phyloP scores from a whole-genome alignment of 2,113 vertebrate species.

The Oriolus oriolus region DNA sequence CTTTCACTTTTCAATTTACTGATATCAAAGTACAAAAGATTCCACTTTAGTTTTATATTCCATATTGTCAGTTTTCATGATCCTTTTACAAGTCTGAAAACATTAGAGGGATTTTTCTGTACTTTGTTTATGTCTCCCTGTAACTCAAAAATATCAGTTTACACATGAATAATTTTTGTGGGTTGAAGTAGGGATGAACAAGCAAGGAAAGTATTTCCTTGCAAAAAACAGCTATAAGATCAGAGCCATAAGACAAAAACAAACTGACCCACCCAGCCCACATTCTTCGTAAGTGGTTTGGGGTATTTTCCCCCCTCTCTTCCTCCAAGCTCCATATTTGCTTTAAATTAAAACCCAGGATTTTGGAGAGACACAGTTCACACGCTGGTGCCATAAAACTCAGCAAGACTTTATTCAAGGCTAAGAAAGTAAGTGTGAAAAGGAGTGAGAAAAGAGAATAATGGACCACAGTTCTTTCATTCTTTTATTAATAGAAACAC shows the following conservation, averaged over 20 bases:
- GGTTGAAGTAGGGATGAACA: background rate
- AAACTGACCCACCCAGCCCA: background rate
- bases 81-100: background rate
- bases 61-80: background rate
- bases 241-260: background rate
- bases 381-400: background rate
- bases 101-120: background rate
- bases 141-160: background rate
- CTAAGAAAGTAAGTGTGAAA: background rate
- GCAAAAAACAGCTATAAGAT: background rate
- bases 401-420: background rate
- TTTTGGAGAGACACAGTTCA: background rate
- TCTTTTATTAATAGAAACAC: background rate
- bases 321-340: background rate
- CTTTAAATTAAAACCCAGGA: background rate
- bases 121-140: background rate
- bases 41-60: background rate
- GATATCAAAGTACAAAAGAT: background rate
- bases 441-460: background rate
- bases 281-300: background rate
- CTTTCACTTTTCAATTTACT: background rate
- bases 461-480: background rate
- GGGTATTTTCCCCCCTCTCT: rapidly evolving
- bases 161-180: background rate
- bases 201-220: background rate